Percentiles rank a stretch among this genome's conserved stretches.
Evolutionary conservation across 2,888 invertebrate species (phyloP).

Genomic region (Crocallis elinguaria): DNA sequence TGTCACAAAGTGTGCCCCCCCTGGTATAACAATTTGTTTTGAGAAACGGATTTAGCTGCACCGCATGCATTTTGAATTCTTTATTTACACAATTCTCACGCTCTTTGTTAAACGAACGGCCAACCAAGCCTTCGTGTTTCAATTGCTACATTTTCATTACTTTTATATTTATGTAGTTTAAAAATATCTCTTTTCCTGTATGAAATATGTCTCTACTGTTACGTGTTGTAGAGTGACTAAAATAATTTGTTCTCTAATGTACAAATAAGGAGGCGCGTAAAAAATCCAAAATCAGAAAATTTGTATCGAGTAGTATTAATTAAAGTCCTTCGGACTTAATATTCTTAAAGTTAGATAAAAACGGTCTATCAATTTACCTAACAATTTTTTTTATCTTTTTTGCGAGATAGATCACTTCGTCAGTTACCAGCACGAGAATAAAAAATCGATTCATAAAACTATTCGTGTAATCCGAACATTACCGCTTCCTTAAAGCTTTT

Average conservation of each 20-base stretch:
- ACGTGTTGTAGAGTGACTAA: no score
- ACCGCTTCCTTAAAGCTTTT: conserved; percentile 27
- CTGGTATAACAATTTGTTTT: conserved; percentile 6
- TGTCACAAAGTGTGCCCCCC: no score
- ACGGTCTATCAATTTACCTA: no score
- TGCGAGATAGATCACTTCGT: no score
- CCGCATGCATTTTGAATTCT: conserved; percentile 5
- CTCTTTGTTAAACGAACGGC: conserved; percentile 13
- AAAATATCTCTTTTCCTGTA: conserved; percentile 2
- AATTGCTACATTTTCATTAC: conserved; percentile 11
- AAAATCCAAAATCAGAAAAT: no score
- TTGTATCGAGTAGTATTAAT: no score
- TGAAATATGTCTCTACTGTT: neutral
- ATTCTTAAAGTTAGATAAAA: no score
- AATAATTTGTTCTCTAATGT: no score
- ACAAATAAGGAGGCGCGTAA: no score
- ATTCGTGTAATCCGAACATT: conserved; percentile 4
- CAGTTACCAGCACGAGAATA: neutral
- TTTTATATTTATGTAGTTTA: conserved; percentile 4
- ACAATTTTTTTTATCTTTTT: no score
- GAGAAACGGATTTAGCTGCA: neutral
- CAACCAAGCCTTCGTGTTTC: conserved; percentile 20
- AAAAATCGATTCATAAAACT: neutral
- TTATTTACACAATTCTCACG: conserved; percentile 24
- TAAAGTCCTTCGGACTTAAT: no score